These are phyloP conservation scores for Furcifer pardalis DNA, from an alignment of 2,797 vertebrate species.

Conservation along the genomic window DNA sequence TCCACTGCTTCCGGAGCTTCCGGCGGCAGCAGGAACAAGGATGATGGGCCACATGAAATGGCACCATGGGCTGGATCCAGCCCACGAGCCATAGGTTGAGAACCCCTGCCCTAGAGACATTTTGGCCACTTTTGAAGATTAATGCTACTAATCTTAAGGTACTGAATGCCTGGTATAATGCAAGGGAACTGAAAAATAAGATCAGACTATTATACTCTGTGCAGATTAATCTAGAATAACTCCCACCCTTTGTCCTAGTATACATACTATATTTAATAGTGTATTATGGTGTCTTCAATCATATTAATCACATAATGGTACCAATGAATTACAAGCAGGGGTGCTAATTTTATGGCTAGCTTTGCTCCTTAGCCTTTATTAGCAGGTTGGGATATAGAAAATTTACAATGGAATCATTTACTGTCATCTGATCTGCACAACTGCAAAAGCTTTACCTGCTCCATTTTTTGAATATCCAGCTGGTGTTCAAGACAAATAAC, in stretches of 20 bases:
- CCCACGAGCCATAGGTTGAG: no score
- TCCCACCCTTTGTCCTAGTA: slow-evolving; percentile 26
- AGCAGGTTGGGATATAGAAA: background rate
- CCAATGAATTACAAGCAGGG: slow-evolving; percentile 19
- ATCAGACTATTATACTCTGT: slow-evolving; percentile 21
- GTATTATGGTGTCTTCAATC: slow-evolving; percentile 35
- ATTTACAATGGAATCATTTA: slow-evolving; percentile 1
- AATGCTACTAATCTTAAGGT: background rate
- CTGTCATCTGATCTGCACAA: background rate
- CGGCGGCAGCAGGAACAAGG: no score
- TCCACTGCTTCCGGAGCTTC: no score
- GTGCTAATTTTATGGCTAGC: slow-evolving; percentile 28
- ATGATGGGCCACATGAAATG: no score
- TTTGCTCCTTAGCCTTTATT: slow-evolving; percentile 4
- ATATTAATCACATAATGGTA: slow-evolving; percentile 27
- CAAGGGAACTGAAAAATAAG: slow-evolving; percentile 12
- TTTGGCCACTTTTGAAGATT: background rate
- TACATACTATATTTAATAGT: slow-evolving; percentile 30
- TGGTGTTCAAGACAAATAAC: background rate
- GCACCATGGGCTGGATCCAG: no score
- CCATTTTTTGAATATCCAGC: background rate
- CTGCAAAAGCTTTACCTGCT: background rate
- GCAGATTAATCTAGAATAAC: slow-evolving; percentile 29
- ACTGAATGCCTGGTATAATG: background rate
- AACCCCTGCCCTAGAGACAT: no score